Conservation (phyloP, 2,797 vertebrate genomes). For the Sebastolobus alascanus region DNA sequence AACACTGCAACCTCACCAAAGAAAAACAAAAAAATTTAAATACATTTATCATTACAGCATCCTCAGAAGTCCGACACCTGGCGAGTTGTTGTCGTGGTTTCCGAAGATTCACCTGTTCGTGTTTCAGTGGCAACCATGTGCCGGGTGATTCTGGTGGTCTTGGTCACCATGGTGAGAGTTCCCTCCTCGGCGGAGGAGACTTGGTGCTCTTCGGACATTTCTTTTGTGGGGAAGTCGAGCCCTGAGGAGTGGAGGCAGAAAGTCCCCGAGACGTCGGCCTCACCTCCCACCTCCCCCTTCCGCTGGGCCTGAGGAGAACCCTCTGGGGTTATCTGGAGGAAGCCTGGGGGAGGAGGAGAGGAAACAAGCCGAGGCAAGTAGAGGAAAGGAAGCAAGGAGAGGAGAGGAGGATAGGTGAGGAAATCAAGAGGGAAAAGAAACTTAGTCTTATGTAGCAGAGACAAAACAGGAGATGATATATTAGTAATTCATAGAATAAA, state of each 20-base stretch:
- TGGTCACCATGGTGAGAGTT: constrained; percentile 72
- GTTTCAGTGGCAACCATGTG: constrained; percentile 77
- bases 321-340: constrained; percentile 82
- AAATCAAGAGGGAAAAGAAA: constrained; percentile 49
- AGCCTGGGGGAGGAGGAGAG: constrained; percentile 58
- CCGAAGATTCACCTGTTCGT: constrained; percentile 70
- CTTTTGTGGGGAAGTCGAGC: constrained; percentile 79
- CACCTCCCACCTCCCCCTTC: constrained; percentile 74
- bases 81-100: constrained; percentile 29
- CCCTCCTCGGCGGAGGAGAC: constrained; percentile 69
- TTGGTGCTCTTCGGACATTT: constrained; percentile 73
- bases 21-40: constrained; percentile 41
- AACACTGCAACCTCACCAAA: constrained; percentile 69
- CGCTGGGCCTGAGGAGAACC: constrained; percentile 78
- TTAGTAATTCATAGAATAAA: constrained; percentile 28
- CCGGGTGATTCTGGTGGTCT: constrained; percentile 80
- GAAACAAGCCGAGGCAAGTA: constrained; percentile 10
- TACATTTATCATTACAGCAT: constrained; percentile 50
- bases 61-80: constrained; percentile 61
- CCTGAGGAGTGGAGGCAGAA: constrained; percentile 86
- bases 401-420: constrained; percentile 8
- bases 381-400: constrained; percentile 27
- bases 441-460: constrained; percentile 64
- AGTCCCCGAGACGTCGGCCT: constrained; percentile 75
- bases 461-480: constrained; percentile 40